Percentiles rank a stretch among this genome's conserved stretches.
Evolutionary conservation across 1,140 invertebrate genomes (phyloP).

Genomic region (Sinella curviseta): DNA sequence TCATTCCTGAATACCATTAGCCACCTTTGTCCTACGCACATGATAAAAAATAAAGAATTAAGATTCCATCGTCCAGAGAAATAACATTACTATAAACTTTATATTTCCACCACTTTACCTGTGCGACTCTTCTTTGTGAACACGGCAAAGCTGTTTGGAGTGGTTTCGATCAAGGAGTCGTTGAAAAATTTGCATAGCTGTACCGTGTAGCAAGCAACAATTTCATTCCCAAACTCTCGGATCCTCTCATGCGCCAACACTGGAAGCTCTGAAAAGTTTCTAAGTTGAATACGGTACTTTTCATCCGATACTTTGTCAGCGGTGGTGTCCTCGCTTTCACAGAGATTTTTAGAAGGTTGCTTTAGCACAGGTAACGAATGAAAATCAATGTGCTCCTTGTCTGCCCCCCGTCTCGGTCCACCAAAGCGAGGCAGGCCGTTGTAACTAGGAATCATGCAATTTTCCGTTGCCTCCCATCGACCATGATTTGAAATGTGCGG

Average conservation of each 20-base stretch:
- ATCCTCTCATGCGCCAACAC: not conserved
- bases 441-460: not conserved
- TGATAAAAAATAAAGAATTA: not conserved
- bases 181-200: conserved; percentile 5
- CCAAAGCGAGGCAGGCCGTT: not conserved
- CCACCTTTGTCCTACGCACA: not conserved
- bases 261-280: not conserved
- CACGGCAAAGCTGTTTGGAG: conserved; percentile 6
- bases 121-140: conserved; percentile 12
- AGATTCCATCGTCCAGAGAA: too few relatives aligned
- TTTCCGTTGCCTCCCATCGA: not conserved
- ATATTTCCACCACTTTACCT: not conserved
- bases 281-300: not conserved
- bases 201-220: not conserved
- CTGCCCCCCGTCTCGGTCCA: not conserved
- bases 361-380: not conserved
- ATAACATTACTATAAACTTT: not conserved
- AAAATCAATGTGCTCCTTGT: not conserved
- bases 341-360: not conserved
- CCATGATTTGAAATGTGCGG: not conserved
- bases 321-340: not conserved
- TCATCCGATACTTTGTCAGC: not conserved
- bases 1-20: conserved; percentile 1
- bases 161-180: not conserved
- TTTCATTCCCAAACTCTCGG: conserved; percentile 15